Base-by-base conservation (phyloP, 30 jellyfish, hydroid and myxozoan species). In the Clytia hemisphaerica region DNA sequence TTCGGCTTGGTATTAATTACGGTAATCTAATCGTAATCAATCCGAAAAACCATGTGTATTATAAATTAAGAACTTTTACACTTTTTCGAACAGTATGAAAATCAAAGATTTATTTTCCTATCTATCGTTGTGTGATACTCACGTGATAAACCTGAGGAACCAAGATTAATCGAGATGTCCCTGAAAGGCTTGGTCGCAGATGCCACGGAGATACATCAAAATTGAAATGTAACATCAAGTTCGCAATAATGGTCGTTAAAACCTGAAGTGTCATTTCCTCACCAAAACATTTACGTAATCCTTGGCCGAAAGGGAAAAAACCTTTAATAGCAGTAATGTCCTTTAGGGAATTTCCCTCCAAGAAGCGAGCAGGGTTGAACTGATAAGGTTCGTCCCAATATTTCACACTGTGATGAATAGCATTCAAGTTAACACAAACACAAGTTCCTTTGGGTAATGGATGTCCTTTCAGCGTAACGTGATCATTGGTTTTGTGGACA, bases 361-460 rank as follows among this genome's bases (percentile, higher is more conserved):
- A 7, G 30, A 57, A 57, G 25, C 70, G 25, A 22, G 38, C 25
- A 3, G 70, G 70, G 16, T 31, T 26, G 44, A 57, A 57, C 42
- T 57, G 44, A 31, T 22, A 57, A 22, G 70, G 70, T 5, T 57
- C 30, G 1, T 57, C 70, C 70, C 70, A 57, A 57, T 21, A 57
- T 33, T 57, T 57, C 25, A 6, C 19, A 57, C 70, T 57, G 16
- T n/a, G 37, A 22, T 57, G 70, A 22, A 57, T 22, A 22, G 35
- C 33, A 22, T 45, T 22, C 15, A 57, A 33, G 30, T 57, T 57
- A 12, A 57, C 70, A 57, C 70, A 57, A n/a, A 57, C 70, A 57
- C 70, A 57, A 22, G 70, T 57, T 26, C 33, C 33, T 33, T 57
- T 57, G 16, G 70, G 70, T 28, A 57, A 33, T n/a, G 25, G 25